These are phyloP conservation scores for Catharus bicknelli DNA, from an alignment of 2,113 vertebrate species.

Conservation along the genomic window DNA sequence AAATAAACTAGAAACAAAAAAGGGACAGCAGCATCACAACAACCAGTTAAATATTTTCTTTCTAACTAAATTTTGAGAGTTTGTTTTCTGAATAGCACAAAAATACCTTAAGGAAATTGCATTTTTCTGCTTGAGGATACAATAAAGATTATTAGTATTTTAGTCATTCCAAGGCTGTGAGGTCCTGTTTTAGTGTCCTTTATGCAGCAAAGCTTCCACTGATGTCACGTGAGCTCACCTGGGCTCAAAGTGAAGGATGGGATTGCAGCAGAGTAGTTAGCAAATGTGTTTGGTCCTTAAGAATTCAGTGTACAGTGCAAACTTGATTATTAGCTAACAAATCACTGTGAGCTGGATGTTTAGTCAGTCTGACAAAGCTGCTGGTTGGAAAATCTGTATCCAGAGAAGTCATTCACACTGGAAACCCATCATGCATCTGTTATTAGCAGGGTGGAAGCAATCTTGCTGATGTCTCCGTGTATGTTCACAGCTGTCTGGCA, in stretches of 20 bases:
- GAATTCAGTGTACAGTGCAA: neutral
- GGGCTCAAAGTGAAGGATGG: neutral
- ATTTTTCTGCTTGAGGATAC: neutral
- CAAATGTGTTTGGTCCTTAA: neutral
- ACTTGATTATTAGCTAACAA: constrained; percentile 13
- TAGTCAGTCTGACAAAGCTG: constrained; percentile 2
- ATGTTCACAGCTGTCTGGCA: constrained; percentile 45
- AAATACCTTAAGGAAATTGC: neutral
- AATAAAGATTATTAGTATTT: neutral
- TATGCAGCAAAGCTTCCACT: neutral
- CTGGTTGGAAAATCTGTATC: constrained; percentile 23
- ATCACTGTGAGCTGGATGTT: neutral
- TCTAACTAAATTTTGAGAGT: neutral
- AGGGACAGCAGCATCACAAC: neutral
- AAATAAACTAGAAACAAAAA: neutral
- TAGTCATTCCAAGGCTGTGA: neutral
- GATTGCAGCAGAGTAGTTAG: neutral
- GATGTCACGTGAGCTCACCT: neutral
- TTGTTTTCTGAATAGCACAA: neutral
- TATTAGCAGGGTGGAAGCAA: constrained; percentile 30
- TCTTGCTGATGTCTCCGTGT: constrained; percentile 41
- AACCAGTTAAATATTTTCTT: neutral
- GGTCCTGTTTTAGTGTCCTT: neutral
- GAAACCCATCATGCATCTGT: constrained; percentile 16
- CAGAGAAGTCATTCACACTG: constrained; percentile 8